Evolutionary conservation across 2,797 vertebrate species (phyloP), one percentile per base, ranked within the genome.

Genomic region (Bovichtus diacanthus): DNA sequence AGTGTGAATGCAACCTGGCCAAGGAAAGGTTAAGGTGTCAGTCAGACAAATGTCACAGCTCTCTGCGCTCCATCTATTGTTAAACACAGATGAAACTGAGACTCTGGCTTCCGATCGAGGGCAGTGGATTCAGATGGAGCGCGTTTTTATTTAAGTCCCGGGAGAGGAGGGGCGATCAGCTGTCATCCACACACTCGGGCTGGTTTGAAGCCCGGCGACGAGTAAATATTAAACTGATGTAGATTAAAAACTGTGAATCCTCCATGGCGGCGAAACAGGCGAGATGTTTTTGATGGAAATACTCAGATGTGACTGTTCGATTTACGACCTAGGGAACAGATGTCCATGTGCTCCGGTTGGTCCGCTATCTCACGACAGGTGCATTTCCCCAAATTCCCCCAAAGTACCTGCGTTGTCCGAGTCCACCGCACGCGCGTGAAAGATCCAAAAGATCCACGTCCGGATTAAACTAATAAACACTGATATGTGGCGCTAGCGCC

Each of bases 91-190:
- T 66, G 74, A 70, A 74, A 74, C 58, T 29, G 74, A 71, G 61
- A 76, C 77, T 65, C 54, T 12, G 78, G 79, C 55, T 82, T 74
- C 83, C 71, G 16, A 38, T 68, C 36, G 58, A 59, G 13, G 69
- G 50, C 72, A 63, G 65, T n/a, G 66, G 78, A 43, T 70, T 88
- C 85, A 76, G 79, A 69, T 43, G 86, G 81, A 90, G 92, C 88
- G 90, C 78, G 85, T 88, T 88, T 91, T 88, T 88, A 83, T 90
- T 78, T 19, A 74, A 81, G 87, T 92, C 87, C 77, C 21, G 49
- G 56, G 87, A 88, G 91, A 92, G 91, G 90, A 90, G 91, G 92
- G 78, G 88, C 89, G 85, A 88, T 88, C 92, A 89, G 89, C 86
- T 92, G 91, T 92, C 91, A 91, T 82, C 87, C 83, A 83, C 83